Percentiles rank a stretch among this genome's conserved stretches.
phyloP scores from a whole-genome alignment of 1,140 invertebrate genomes.

The Bombus sylvicola region DNA sequence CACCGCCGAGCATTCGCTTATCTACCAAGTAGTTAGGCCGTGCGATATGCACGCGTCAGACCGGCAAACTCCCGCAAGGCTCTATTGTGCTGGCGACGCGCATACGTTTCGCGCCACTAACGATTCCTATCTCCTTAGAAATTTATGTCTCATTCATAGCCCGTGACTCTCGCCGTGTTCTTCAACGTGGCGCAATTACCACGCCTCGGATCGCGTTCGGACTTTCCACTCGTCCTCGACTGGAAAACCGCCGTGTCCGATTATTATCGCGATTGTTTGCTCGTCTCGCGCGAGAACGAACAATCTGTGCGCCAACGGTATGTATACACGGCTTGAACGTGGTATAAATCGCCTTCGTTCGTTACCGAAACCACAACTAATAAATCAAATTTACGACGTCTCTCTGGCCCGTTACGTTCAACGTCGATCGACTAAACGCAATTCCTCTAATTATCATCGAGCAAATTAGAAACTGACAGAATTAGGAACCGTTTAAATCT shows the following conservation, averaged over 20 bases:
- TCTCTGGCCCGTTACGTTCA: too few relatives aligned
- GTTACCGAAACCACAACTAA: too few relatives aligned
- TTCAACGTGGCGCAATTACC: slow-evolving; percentile 15
- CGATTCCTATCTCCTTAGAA: slow-evolving; percentile 32
- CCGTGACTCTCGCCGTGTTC: not conserved
- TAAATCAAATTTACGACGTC: too few relatives aligned
- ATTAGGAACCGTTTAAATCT: too few relatives aligned
- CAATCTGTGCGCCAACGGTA: not conserved
- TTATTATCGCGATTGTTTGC: not conserved
- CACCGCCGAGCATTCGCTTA: not conserved
- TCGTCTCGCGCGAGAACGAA: not conserved
- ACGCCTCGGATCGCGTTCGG: not conserved
- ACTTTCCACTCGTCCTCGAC: not conserved
- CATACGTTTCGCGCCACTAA: slow-evolving; percentile 13
- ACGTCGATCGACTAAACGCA: not conserved
- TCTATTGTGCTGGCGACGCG: slow-evolving; percentile 17
- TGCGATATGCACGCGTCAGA: slow-evolving; percentile 37
- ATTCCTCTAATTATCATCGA: not conserved
- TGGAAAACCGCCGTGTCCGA: not conserved
- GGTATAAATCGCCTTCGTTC: too few relatives aligned
- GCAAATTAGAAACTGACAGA: too few relatives aligned
- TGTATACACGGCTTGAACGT: too few relatives aligned
- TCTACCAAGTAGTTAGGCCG: slow-evolving; percentile 43
- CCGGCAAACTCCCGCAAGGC: slow-evolving; percentile 9
- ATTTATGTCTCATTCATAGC: slow-evolving; percentile 40